Conservation (phyloP, 2,888 invertebrate genomes). For the Amphipoea lucens region DNA sequence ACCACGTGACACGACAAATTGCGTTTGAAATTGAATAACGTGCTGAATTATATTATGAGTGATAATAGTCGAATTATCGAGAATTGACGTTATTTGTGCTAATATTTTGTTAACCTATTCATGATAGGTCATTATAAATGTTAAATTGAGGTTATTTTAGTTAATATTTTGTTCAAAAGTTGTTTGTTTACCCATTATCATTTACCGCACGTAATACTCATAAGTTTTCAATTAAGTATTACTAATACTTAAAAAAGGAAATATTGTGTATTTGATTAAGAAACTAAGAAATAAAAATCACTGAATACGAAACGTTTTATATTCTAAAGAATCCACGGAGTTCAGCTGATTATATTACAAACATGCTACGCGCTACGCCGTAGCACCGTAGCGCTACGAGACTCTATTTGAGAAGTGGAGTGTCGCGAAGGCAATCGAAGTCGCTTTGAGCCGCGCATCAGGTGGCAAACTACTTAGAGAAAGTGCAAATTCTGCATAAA, state of each 20-base stretch:
- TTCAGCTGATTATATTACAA: not conserved
- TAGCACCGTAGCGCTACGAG: slow-evolving; percentile 51
- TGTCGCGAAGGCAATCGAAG: slow-evolving; percentile 37
- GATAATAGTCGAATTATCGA: not conserved
- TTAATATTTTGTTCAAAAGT: not conserved
- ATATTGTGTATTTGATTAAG: not conserved
- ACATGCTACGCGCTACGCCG: slow-evolving; percentile 46
- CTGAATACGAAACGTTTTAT: not conserved
- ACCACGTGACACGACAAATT: slow-evolving; percentile 18
- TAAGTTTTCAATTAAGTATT: not conserved
- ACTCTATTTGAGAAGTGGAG: slow-evolving; percentile 43
- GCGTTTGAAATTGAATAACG: slow-evolving; percentile 32
- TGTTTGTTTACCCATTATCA: not conserved
- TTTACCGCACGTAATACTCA: not conserved
- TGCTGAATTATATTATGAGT: slow-evolving; percentile 1
- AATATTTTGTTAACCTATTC: slow-evolving; percentile 15
- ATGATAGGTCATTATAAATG: not conserved
- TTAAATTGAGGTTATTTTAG: not conserved
- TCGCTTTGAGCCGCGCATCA: slow-evolving; percentile 39
- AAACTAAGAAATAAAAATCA: not conserved
- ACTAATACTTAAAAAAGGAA: not conserved
- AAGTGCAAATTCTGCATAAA: slow-evolving; percentile 49
- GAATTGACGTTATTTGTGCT: not conserved
- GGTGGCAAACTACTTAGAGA: slow-evolving; percentile 51
- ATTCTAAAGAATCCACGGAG: not conserved